Evolutionary conservation across 2,888 invertebrate species (phyloP).

Genomic region (Steinernema carpocapsae): DNA sequence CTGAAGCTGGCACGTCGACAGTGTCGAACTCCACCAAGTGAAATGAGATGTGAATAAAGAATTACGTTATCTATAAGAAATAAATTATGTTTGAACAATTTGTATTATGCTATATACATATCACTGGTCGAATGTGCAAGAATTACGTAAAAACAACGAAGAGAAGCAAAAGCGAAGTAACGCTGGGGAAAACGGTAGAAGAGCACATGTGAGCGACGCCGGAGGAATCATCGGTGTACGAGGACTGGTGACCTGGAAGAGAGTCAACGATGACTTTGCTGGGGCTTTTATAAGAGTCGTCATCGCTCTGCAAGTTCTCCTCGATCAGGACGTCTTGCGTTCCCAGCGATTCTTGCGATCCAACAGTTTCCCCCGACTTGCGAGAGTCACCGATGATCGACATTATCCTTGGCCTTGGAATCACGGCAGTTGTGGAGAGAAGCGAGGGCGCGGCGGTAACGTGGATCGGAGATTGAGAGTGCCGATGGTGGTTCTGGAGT

Average conservation of each 20-base stretch:
- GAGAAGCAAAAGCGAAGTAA: neutral
- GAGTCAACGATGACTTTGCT: neutral
- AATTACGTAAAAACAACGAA: neutral
- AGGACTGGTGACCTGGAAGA: neutral
- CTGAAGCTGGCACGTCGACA: neutral
- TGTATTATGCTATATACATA: conserved; percentile 26
- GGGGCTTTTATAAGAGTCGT: neutral
- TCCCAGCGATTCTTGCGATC: neutral
- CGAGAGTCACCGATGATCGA: neutral
- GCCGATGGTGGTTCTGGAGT: conserved; percentile 9
- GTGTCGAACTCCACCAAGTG: neutral
- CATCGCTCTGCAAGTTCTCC: neutral
- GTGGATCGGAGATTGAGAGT: neutral
- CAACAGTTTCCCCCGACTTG: neutral
- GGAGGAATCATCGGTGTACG: neutral
- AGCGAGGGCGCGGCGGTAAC: conserved; percentile 6
- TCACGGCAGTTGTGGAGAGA: neutral
- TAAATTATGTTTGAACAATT: neutral
- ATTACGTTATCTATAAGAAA: neutral
- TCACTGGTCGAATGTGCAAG: neutral
- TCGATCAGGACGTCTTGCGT: conserved; percentile 2
- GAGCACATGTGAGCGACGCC: neutral
- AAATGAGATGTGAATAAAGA: neutral
- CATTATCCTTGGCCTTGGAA: neutral
- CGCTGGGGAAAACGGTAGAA: neutral